Base-by-base conservation (phyloP, 1,140 invertebrate genomes). In the Drosophila sp. region DNA sequence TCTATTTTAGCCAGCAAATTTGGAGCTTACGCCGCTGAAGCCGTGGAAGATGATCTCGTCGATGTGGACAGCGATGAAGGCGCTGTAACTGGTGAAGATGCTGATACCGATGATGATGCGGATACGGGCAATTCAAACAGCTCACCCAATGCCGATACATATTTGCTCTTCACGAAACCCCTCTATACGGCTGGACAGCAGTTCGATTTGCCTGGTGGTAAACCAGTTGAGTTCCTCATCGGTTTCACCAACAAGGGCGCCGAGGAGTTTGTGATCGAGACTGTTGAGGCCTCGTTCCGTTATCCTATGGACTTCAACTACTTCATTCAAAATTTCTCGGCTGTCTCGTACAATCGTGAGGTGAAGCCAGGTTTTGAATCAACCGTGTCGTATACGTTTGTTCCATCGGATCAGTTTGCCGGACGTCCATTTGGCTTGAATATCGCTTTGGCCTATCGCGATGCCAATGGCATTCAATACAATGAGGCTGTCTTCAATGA, bases 221-320 rank as follows among this genome's bases (percentile, higher is more conserved):
- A 96, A 83, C 94, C 98, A 56, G 97, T 99, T 1, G 97, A 99
- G 92, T 98, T 99, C 90, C 93, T 99, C 1, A 97, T 99, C 79
- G 98, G 98, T 41, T 99, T 99, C 92, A 96, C 95, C 11, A 99
- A 99, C 93, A 98, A 97, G 92, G 99, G 98, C 40, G 94, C 96
- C 69, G 94, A 95, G 78, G 97, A 99, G 76, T 99, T 99, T 86
- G 93, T 97, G 10, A 94, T 99, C 6, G 98, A 99, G 91, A 96
- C 96, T 2, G 94, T 99, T 83, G 98, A 99, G 90, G 98, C 98
- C 0, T 99, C 98, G 0, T 99, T 99, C 95, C 95, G 98, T 83
- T 99, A 99, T 91, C 98, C 98, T 23, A 97, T 99, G 95, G 99
- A 99, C 92, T 99, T 98, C 93, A 98, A 96, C 77, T 99, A 98